These are phyloP conservation scores for Scolanthus callimorphus DNA, from an alignment of 92 coral and sea anemone species.

Conservation along the genomic window DNA sequence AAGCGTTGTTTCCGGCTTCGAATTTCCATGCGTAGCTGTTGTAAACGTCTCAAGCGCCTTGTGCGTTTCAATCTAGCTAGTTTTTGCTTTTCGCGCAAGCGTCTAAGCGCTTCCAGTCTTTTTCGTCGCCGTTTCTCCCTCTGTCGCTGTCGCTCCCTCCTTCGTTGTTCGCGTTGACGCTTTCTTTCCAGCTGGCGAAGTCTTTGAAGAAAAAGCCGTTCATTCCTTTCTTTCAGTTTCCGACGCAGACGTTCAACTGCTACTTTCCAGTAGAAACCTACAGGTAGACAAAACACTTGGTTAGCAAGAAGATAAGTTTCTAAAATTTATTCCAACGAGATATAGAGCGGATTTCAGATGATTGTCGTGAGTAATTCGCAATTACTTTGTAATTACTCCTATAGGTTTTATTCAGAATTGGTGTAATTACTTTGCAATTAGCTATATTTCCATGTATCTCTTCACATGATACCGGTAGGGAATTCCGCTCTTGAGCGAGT, in stretches of 20 bases:
- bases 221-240: background rate
- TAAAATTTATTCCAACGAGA: no score
- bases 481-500: no score
- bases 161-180: background rate
- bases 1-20: background rate
- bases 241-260: background rate
- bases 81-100: background rate
- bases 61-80: background rate
- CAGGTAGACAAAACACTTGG: no score
- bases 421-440: no score
- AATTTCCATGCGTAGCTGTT: background rate
- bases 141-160: background rate
- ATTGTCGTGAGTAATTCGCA: no score
- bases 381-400: no score
- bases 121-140: background rate
- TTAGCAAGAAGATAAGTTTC: no score
- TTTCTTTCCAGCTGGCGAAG: background rate
- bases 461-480: no score
- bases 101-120: background rate
- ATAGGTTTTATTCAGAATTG: no score
- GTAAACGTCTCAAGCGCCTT: background rate
- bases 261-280: background rate
- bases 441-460: no score
- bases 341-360: no score
- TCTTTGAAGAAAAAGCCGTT: background rate